phyloP scores from a whole-genome alignment of 1,140 invertebrate genomes.

The Drosophila melanogaster region DNA sequence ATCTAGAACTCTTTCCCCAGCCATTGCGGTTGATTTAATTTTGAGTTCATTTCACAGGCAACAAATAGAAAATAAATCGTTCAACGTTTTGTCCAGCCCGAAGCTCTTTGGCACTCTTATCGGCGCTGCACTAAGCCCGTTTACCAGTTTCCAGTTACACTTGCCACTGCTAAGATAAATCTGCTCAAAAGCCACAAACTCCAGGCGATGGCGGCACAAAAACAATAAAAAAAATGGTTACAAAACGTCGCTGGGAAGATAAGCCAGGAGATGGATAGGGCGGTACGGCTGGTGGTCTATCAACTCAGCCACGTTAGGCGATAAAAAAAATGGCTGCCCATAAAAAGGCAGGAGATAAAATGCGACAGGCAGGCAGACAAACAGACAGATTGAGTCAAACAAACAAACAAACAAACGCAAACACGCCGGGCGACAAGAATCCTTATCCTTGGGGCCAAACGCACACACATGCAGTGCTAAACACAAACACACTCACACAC shows the following conservation, averaged over 20 bases:
- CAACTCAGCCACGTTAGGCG: conserved; percentile 48
- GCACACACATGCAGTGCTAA: conserved; percentile 33
- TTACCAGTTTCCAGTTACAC: conserved; percentile 4
- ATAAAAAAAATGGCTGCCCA: conserved; percentile 78
- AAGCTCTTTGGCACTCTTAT: conserved; percentile 29
- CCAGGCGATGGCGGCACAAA: conserved; percentile 49
- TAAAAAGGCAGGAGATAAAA: conserved; percentile 78
- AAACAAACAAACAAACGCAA: conserved; percentile 31
- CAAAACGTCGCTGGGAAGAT: conserved; percentile 70
- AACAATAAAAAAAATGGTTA: conserved; percentile 78
- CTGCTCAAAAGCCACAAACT: conserved; percentile 56
- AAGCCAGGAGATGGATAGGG: conserved; percentile 52
- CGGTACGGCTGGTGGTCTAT: conserved; percentile 35
- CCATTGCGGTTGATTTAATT: conserved; percentile 67
- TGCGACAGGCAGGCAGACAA: conserved; percentile 40
- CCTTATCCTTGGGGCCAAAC: conserved; percentile 46
- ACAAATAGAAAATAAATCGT: conserved; percentile 73
- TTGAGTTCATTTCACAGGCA: conserved; percentile 68
- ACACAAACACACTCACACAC: conserved; percentile 10
- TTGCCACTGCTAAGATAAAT: conserved; percentile 40
- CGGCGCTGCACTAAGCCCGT: conserved; percentile 31
- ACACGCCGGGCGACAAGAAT: conserved; percentile 10
- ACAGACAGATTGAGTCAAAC: conserved; percentile 7
- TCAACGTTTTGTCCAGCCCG: conserved; percentile 39
- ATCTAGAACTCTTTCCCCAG: conserved; percentile 40